Base-by-base conservation (phyloP, 2,797 vertebrate species). In the Sebastolobus alascanus region DNA sequence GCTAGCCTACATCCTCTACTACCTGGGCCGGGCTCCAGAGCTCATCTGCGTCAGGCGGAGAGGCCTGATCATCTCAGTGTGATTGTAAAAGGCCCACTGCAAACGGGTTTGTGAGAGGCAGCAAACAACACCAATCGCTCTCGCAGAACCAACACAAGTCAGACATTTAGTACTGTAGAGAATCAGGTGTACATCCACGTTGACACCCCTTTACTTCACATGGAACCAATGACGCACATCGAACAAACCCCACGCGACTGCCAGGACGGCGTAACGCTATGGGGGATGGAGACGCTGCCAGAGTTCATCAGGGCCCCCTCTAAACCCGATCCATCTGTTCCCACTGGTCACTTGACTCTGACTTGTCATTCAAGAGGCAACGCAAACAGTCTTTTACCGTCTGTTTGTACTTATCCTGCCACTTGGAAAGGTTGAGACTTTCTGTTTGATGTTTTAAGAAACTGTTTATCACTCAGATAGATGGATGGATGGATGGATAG, bases 311-410 rank as follows among this genome's bases (percentile, higher is more conserved):
- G 74, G 89, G 74, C 88, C 83, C 91, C 92, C 86, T 84, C 84
- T 83, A 91, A 91, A 91, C 84, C 83, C 40, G 9, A 82, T 93
- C 93, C 93, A 95, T 95, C 95, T 95, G 93, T 84, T 94, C 92
- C 88, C 85, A 92, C 84, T 68, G 90, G 89, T 93, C 92, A 90
- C 84, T 93, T 81, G 85, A 90, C 83, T 94, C 88, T 81, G 80
- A 82, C 83, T 85, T 90, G 90, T 90, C 82, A 88, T 92, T 93
- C 84, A 88, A 59, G 68, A 81, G 66, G 61, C 72, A 80, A 79
- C 73, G 79, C 76, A 88, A 89, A 90, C 83, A 88, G 91, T 90
- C 75, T 31, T 4, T 31, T 71, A 33, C 79, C 65, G 60, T 86
- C 89, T 92, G 90, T 90, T 93, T 90, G 76, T 74, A 74, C n/a